Evolutionary conservation across 2,113 vertebrate genomes (phyloP).

Genomic region (Marmota flaviventris): DNA sequence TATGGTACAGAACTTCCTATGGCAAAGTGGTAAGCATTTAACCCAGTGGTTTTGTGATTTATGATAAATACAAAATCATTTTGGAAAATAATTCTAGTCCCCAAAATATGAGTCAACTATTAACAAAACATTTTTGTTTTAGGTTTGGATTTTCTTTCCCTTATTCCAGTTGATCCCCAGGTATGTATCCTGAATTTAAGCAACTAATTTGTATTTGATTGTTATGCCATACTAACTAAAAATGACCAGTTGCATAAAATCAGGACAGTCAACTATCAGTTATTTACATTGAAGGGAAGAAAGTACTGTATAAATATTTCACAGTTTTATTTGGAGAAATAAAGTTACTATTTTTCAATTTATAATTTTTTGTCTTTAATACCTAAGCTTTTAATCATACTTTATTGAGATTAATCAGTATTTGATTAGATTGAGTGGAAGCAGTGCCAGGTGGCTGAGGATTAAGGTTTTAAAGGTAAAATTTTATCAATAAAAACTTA

Average conservation of each 20-base stretch:
- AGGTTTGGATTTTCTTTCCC: slow-evolving; percentile 98
- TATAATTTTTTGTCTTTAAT: slow-evolving; percentile 43
- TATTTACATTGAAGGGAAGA: slow-evolving; percentile 38
- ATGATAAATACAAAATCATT: slow-evolving; percentile 65
- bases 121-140: slow-evolving; percentile 80
- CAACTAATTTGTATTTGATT: slow-evolving; percentile 79
- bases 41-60: slow-evolving; percentile 60
- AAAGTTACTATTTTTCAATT: slow-evolving; percentile 44
- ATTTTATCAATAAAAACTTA: background rate
- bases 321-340: slow-evolving; percentile 47
- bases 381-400: slow-evolving; percentile 31
- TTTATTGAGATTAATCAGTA: slow-evolving; percentile 43
- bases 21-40: slow-evolving; percentile 57
- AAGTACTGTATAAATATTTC: slow-evolving; percentile 43
- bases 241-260: slow-evolving; percentile 83
- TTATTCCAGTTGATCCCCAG: slow-evolving; percentile 97
- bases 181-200: slow-evolving; percentile 88
- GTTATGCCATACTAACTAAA: slow-evolving; percentile 78
- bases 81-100: slow-evolving; percentile 76
- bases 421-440: slow-evolving; percentile 52
- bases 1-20: background rate
- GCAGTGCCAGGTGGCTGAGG: background rate
- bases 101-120: slow-evolving; percentile 63
- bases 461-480: slow-evolving; percentile 3
- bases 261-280: slow-evolving; percentile 73